Base-by-base conservation (phyloP, 1,140 invertebrate species). In the Hestina assimilis region DNA sequence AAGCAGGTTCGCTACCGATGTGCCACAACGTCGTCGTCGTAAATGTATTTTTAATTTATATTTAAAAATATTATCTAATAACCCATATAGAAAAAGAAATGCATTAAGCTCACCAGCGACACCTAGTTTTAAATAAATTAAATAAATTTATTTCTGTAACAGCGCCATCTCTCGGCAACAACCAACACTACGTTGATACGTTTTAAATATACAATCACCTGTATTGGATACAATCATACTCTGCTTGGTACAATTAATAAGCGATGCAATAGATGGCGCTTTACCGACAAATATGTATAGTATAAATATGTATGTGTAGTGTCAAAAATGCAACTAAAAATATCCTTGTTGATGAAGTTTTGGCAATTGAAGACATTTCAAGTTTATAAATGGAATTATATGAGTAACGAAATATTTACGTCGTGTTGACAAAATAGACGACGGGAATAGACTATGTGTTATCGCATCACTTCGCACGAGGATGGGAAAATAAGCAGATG, bases 281-380 rank as follows among this genome's bases (percentile, higher is more conserved):
- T 8, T 29, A 2, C 5, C 4, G 7, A 38, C 28, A 42, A 42
- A 29, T n/a, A 14, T 15, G 12, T 3, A 11, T 17, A 38, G 4
- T 4, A 19, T 12, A 21, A 20, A 21, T 19, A 3, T 15, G 17
- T 41, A 12, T 14, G 14, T 9, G 45, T 53, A 29, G 26, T n/a
- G n/a, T 9, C 4, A 23, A 14, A 61, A 53, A 38, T 23, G n/a
- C 21, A 46, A 47, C 47, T 64, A 61, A 60, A 60, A 60, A 58
- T 60, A 41, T n/a, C n/a, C 38, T 58, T 43, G 19, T 41, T 15
- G 35, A 57, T 63, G 23, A 54, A n/a, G n/a, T n/a, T 69, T 72
- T 69, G 69, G 69, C 69, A 69, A 63, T 66, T 38, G 56, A 53
- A 56, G 57, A 61, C 47, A 53, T 55, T 59, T 54, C 47, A 43